These are phyloP conservation scores for Rhinella marina DNA, from an alignment of 2,797 vertebrate genomes.

Conservation along the genomic window DNA sequence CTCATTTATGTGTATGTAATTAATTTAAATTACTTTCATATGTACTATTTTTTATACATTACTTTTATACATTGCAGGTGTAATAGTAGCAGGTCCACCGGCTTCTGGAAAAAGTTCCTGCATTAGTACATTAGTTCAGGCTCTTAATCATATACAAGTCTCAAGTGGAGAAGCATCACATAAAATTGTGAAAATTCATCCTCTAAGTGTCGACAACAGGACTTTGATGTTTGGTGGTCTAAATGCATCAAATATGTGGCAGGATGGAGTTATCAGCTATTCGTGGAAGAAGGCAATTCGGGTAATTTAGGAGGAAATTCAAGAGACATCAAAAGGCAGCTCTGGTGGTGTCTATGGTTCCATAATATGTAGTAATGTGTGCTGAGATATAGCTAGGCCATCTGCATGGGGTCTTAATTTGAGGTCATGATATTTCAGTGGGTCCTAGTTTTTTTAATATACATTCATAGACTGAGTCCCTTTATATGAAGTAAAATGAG, in stretches of 20 bases:
- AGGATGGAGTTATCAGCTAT: constrained; percentile 58
- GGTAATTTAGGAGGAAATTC: constrained; percentile 23
- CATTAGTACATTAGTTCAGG: constrained; percentile 51
- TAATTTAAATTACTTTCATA: not conserved
- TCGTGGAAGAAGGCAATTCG: constrained; percentile 58
- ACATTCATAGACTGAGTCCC: not conserved
- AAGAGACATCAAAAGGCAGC: no score
- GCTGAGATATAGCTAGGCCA: not conserved
- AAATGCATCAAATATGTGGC: constrained; percentile 42
- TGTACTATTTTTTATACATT: not conserved
- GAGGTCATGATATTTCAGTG: not conserved
- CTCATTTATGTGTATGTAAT: not conserved
- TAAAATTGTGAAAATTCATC: constrained; percentile 61
- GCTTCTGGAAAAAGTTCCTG: constrained; percentile 62
- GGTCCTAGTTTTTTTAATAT: not conserved
- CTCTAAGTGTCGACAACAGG: constrained; percentile 50
- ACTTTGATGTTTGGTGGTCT: constrained; percentile 58
- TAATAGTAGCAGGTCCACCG: constrained; percentile 61
- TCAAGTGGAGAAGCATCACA: constrained; percentile 32
- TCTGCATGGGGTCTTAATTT: not conserved
- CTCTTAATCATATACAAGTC: constrained; percentile 50
- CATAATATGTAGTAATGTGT: not conserved
- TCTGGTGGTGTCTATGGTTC: not conserved
- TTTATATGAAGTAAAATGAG: not conserved
- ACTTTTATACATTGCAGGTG: constrained; percentile 30